A percentile compares a stretch with the other conserved stretches of the same genome.
Conservation (phyloP, 2,113 vertebrate species). For the Rhodinocichla rosea region DNA sequence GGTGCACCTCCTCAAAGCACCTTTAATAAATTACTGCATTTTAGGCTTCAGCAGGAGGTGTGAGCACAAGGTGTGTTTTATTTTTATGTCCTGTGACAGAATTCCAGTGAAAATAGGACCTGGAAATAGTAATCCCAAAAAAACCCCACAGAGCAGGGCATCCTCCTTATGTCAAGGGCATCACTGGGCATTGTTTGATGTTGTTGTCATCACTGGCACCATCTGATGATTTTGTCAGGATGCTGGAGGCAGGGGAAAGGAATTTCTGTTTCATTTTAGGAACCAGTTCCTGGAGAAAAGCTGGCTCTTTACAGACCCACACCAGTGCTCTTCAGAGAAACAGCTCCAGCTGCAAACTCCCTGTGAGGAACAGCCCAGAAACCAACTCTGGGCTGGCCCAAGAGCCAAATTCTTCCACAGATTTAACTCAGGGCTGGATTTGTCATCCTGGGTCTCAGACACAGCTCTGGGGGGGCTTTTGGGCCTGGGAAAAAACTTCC, state of each 20-base stretch:
- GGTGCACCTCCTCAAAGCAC: not conserved
- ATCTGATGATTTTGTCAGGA: not conserved
- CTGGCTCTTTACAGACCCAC: not conserved
- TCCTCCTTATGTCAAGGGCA: not conserved
- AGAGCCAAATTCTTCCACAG: not conserved
- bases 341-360: not conserved
- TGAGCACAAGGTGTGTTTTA: not conserved
- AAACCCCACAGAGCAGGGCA: not conserved
- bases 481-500: not conserved
- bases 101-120: not conserved
- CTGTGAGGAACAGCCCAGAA: not conserved
- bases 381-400: not conserved
- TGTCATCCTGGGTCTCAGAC: not conserved
- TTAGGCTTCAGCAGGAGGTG: not conserved
- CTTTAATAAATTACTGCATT: not conserved
- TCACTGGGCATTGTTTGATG: not conserved
- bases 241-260: not conserved
- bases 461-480: fast-evolving
- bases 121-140: not conserved
- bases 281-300: not conserved
- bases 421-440: not conserved
- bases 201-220: not conserved
- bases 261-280: not conserved
- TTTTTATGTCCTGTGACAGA: not conserved
- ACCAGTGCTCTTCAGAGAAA: not conserved